Evolutionary conservation across 35 echinoderm and acorn worm species (phyloP), one percentile per base, ranked within the genome.

Genomic region (Hemicentrotus pulcherrimus): DNA sequence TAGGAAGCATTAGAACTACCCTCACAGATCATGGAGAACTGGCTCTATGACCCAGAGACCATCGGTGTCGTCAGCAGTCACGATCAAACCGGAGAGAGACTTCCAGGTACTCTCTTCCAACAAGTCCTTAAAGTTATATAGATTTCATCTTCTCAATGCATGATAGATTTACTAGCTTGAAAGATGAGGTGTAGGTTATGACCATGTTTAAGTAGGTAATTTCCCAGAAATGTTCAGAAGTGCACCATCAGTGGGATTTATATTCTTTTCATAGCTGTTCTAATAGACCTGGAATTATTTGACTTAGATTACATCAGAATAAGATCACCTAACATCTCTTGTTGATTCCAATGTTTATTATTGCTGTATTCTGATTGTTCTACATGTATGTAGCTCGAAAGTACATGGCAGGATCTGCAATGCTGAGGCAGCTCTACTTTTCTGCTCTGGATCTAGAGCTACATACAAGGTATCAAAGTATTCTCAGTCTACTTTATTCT

Each of bases 11-110:
- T 99, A 41, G 98, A 99, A 18, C 90, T 99, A 47, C 97, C 98
- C 0, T 99, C 98, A 48, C 98, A 99, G 95, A 97, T 99, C 90
- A 99, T 99, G 98, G 98, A 99, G 96, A 99, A 99, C 95, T 99
- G 98, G 98, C 55, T 99, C 24, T 99, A 99, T 95, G 97, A 99
- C 94, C 93, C 91, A 13, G 24, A 94, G 5, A 99, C 98, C 35
- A 96, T 99, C 50, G 96, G 95, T 32, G 47, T 58, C 7, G 96
- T 99, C 85, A 99, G 97, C 92, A 85, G 95, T 59, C 98, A 99
- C 35, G 96, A 99, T 48, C 61, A 96, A 58, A 97, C 95, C 0
- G 96, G 96, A 46, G 96, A 94, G 31, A 16, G 93, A 86, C 86
- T 99, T 16, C 98, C 96, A 45, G 71, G 60, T 32, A 32, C 96